These are phyloP conservation scores for Eulemur coronatus DNA, from an alignment of 2,797 vertebrate genomes.

Conservation along the genomic window DNA sequence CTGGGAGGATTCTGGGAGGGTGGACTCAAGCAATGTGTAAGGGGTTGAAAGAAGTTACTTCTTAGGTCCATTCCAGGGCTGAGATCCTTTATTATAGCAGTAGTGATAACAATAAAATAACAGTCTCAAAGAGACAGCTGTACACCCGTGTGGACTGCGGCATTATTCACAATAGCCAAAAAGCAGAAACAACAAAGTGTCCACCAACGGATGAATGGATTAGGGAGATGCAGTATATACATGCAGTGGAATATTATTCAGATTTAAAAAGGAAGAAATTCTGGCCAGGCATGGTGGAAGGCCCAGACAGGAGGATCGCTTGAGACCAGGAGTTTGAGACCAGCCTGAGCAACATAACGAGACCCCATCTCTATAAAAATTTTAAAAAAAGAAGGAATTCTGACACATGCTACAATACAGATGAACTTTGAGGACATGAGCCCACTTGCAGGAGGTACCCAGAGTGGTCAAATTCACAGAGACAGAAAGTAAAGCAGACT, in stretches of 20 bases:
- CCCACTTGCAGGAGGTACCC: neutral
- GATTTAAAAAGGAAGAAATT: neutral
- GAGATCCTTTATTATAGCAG: neutral
- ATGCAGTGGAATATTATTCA: neutral
- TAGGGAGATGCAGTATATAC: neutral
- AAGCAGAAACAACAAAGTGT: neutral
- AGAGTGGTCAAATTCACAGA: neutral
- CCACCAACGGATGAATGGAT: too few relatives aligned
- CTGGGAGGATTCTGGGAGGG: neutral
- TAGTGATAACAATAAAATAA: neutral
- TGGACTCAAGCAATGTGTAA: neutral
- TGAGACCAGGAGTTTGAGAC: too few relatives aligned
- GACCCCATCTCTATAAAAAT: too few relatives aligned
- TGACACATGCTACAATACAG: neutral
- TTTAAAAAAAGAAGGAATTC: too few relatives aligned
- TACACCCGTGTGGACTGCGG: neutral
- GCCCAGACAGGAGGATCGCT: too few relatives aligned
- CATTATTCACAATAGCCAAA: neutral
- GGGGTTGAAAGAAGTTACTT: neutral
- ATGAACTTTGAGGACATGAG: neutral
- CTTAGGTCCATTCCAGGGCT: neutral
- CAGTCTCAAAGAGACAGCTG: neutral
- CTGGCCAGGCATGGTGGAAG: too few relatives aligned
- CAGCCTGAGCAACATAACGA: too few relatives aligned
- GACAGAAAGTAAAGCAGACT: too few relatives aligned